Base-by-base conservation (phyloP, 2,113 vertebrate genomes). In the Vidua chalybeata region DNA sequence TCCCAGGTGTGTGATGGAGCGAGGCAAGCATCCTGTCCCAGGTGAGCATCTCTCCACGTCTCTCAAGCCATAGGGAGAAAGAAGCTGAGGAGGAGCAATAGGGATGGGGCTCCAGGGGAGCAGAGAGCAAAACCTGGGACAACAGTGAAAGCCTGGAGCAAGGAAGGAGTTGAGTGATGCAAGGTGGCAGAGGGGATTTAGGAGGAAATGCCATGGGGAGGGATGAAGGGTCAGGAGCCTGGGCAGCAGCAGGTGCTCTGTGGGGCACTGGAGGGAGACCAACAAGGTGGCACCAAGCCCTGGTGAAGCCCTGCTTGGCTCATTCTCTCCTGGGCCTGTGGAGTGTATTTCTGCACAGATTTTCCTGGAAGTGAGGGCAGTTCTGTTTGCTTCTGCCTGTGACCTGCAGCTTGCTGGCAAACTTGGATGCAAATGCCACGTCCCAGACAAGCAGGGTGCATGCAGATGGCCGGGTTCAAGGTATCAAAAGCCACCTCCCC, bases 191-290 rank as follows among this genome's bases (percentile, higher is more conserved):
- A 61, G 55, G 21, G 17, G 13, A 33, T 33, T 19, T 74, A 46
- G 45, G 62, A 62, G 20, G 28, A 39, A 49, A 28, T 0, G 0
- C 13, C 0, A 0, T 58, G 59, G 31, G 46, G 28, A 33, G 8
- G 79, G 54, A 30, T 0, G 6, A 0, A 4, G 41, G 35, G 22
- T 27, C 8, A 8, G 58, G 54, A 89, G 71, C 37, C 33, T 17
- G 33, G 13, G 49, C 18, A 28, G 52, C 56, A n/a, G 41, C 46
- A 23, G 3, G 41, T 18, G 51, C 68, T 64, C 33, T 18, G 10
- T 3, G 11, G 35, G 23, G 19, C 22, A 30, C 33, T 23, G 67
- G 21, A 48, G 61, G 49, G 35, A 84, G 33, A 45, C 33, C 64
- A 35, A 43, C 61, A 31, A 56, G 33, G 76, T 48, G 69, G 55